Base-by-base conservation (phyloP, 1,140 invertebrate species). In the Drosophila orosa region DNA sequence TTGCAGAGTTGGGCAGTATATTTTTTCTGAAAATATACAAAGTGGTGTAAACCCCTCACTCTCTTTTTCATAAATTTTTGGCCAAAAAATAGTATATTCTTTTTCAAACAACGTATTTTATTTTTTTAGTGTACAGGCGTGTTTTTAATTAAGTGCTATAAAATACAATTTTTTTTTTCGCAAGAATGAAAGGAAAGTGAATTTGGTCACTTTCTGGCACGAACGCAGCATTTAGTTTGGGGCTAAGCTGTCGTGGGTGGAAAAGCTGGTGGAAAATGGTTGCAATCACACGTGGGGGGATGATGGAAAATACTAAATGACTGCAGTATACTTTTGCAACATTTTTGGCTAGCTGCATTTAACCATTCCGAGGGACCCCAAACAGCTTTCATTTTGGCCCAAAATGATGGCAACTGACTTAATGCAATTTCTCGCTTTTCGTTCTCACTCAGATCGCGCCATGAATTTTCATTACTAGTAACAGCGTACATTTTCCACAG, bases 141-240 rank as follows among this genome's bases (percentile, higher is more conserved):
- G 69, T 86, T 86, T 86, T 86, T 86, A 86, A 86, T 86, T 86
- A 86, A 86, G 82, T 87, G 83, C 75, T 69, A 82, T 77, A 87
- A 87, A 87, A 87, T 87, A 62, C 59, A 80, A 68, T 67, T 73
- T 57, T 31, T 63, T 65, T 55, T 40, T 58, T 42, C 17, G 56
- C 9, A 10, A 19, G 39, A 22, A 37, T 12, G 15, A 58, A 74
- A 24, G 31, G 47, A 75, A 75, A 76, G 52, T 67, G 71, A 75
- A 75, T 74, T 71, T 61, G 52, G 37, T 50, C 37, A 68, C 61
- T 68, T 66, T 66, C 55, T 47, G 69, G 29, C 71, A 59, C 66
- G 54, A 56, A 44, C 17, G 17, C 8, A n/a, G n/a, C n/a, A 42
- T 42, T 68, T 52, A 45, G 66, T 37, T 29, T 13, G 17, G 17